Conservation (phyloP, 30 jellyfish, hydroid and myxozoan genomes). For the Pseudorhiza aurosa region DNA sequence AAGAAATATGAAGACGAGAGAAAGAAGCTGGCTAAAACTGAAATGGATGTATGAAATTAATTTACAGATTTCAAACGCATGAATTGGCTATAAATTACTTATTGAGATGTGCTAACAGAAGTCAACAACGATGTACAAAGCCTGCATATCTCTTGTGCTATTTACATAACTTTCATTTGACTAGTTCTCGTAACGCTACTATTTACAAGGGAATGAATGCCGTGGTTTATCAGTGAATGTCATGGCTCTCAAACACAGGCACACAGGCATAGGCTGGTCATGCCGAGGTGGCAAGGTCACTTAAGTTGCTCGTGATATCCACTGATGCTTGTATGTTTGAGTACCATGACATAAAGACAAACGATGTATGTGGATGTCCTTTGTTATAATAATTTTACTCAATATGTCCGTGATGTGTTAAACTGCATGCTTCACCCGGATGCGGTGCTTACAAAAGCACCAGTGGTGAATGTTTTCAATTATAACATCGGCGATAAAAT, state of each 20-base stretch:
- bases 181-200: neutral
- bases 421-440: neutral
- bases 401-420: neutral
- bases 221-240: constrained; percentile 1
- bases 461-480: neutral
- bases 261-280: neutral
- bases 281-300: neutral
- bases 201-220: neutral
- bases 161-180: constrained; percentile 9
- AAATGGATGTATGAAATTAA: constrained; percentile 47
- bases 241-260: constrained; percentile 15
- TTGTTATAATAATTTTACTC: constrained; percentile 1
- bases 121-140: constrained; percentile 74
- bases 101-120: constrained; percentile 41
- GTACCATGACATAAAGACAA: constrained; percentile 18
- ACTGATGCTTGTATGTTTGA: constrained; percentile 6
- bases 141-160: neutral
- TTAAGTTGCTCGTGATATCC: neutral
- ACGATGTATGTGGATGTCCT: constrained; percentile 20
- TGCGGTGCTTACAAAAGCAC: neutral
- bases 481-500: too few relatives aligned
- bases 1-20: too few relatives aligned
- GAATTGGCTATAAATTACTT: constrained; percentile 57
- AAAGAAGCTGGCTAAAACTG: neutral
- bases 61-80: constrained; percentile 20